Base-by-base conservation (phyloP, 2,888 invertebrate species). In the Dicyrtoma fusca region DNA sequence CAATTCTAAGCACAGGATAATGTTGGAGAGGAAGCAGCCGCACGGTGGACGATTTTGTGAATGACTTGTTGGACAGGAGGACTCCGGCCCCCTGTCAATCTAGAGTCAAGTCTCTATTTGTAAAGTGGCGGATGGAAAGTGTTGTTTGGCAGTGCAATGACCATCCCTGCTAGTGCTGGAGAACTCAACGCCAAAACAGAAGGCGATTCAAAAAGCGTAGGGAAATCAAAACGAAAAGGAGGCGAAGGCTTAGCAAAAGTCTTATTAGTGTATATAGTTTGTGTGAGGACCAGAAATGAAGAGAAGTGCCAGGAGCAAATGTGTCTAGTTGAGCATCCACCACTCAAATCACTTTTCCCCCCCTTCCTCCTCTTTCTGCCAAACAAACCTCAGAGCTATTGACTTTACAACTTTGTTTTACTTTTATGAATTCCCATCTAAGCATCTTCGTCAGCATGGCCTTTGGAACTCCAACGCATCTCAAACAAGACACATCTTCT, bases 371-470 rank as follows among this genome's bases (percentile, higher is more conserved):
- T 68, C 17, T 44, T 21, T 68, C 57, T 49, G 65, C 57, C 45
- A 57, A 68, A 68, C 68, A 68, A 68, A 59, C 45, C 68, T 57
- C 68, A 68, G 44, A 68, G 68, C 68, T 68, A 68, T 68, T 68
- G 68, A 68, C 68, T 68, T 68, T 55, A 57, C 68, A 68, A 68
- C 68, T 68, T 68, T 68, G 68, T 68, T 68, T 68, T 68, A 68
- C 68, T 68, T 68, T 68, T 68, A 68, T 68, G 68, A 68, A 68
- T 68, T 57, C 57, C 57, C 68, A 68, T 57, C 68, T n/a, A n/a
- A n/a, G n/a, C n/a, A 68, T 68, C 45, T 42, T 66, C 34, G 4
- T 34, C 4, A 34, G 34, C 4, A 34, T 8, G 34, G 34, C 34
- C 34, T 34, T 34, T 34, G 34, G 34, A 34, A 8, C 34, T 8